phyloP scores from a whole-genome alignment of 2,888 invertebrate genomes.

The Marronus borbonicus region DNA sequence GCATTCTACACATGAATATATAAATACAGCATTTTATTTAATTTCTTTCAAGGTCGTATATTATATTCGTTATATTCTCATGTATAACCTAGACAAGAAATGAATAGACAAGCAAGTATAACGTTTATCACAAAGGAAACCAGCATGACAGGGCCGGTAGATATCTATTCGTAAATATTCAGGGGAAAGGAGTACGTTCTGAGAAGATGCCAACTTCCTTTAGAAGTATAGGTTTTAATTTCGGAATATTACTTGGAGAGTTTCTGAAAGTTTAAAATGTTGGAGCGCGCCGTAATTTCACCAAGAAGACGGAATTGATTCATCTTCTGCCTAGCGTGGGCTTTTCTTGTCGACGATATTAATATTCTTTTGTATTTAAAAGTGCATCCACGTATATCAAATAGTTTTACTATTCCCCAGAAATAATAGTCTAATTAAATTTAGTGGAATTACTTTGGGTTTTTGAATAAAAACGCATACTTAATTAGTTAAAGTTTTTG shows the following conservation, averaged over 20 bases:
- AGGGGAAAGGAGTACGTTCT: not conserved
- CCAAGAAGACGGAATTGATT: conserved; percentile 8
- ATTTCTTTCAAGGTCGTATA: not conserved
- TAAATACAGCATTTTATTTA: not conserved
- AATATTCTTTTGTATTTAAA: conserved; percentile 10
- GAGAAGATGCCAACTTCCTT: conserved; percentile 31
- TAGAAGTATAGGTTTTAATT: conserved; percentile 48
- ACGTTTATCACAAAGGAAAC: conserved; percentile 37
- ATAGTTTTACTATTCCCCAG: not conserved
- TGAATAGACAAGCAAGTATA: conserved; percentile 1
- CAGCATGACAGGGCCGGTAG: conserved; percentile 7
- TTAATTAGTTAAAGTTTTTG: no score
- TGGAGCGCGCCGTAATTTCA: conserved; percentile 12
- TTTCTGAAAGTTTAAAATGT: conserved; percentile 43
- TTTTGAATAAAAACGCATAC: no score
- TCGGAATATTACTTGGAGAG: conserved; percentile 32
- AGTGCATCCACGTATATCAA: not conserved
- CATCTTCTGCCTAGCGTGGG: conserved; percentile 10
- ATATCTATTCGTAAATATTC: conserved; percentile 38
- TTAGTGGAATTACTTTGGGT: not conserved
- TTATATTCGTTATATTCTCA: not conserved
- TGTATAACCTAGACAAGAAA: not conserved
- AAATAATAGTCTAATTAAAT: not conserved
- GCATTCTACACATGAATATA: not conserved
- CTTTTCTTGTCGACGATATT: conserved; percentile 14